Evolutionary conservation across 2,113 vertebrate species (phyloP), one percentile per base, ranked within the genome.

Genomic region (Phyllostomus discolor): DNA sequence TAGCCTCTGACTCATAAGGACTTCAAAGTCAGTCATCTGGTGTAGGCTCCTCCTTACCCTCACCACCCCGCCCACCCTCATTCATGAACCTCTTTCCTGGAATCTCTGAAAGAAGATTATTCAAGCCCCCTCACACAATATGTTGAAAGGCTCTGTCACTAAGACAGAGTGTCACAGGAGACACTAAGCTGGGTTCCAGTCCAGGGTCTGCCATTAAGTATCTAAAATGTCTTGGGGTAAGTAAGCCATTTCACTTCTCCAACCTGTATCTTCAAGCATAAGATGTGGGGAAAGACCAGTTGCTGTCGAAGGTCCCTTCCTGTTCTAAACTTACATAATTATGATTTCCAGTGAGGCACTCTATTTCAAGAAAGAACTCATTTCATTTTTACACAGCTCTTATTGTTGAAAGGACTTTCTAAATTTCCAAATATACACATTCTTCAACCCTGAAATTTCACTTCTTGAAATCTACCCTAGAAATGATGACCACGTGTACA

Each of bases 71-170:
- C 46, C 33, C n/a, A 4, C 35, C 46, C 38, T 41, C 90, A 41
- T 64, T 93, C 62, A 93, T 48, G 17, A 94, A 93, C 88, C 73
- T 62, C 67, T 89, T 95, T 78, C 82, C 82, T 62, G 80, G 91
- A 70, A 73, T 83, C 59, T 86, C 54, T 57, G 0, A 88, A 33
- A 94, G 50, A 70, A 72, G n/a, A 62, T 41, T 57, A 75, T 35
- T 91, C 38, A 82, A 84, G 43, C 6, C 69, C 48, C 91, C 43
- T 28, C 26, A 48, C 66, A 93, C 24, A 62, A 3, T 85, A 79
- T 26, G 19, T 7, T 81, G 81, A 73, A 91, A 90, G 91, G 31
- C 54, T 54, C 54, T 91, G 82, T 64, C 38, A 41, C 38, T 41
- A 41, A 41, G 38, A 41, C 38, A 41, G 38, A 41, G 38, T 41